A percentile compares a stretch with the other conserved stretches of the same genome.
These are phyloP conservation scores for Solenopsis invicta DNA, from an alignment of 1,140 invertebrate species.

Conservation along the genomic window DNA sequence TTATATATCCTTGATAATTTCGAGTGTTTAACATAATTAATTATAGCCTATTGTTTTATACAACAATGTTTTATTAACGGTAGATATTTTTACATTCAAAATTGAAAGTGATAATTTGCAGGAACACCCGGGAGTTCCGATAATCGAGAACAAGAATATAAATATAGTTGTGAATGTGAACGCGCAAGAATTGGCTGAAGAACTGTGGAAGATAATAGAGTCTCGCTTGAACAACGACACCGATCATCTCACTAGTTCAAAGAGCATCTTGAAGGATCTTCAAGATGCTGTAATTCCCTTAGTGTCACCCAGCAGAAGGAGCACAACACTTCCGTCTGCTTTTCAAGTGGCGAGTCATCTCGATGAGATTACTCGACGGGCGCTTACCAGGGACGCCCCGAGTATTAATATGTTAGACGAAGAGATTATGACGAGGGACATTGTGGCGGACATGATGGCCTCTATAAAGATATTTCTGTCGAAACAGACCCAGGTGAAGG, in stretches of 20 bases:
- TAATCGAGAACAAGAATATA: constrained; percentile 76
- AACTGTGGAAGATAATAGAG: constrained; percentile 77
- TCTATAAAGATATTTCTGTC: not conserved
- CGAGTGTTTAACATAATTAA: no score
- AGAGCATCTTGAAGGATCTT: constrained; percentile 40
- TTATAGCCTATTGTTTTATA: not conserved
- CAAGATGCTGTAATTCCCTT: constrained; percentile 60
- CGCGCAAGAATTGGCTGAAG: constrained; percentile 68
- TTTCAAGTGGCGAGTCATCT: constrained; percentile 67
- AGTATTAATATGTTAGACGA: constrained; percentile 54
- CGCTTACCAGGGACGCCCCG: constrained; percentile 23
- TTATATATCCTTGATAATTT: no score
- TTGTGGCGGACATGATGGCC: constrained; percentile 72
- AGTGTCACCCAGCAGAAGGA: constrained; percentile 49
- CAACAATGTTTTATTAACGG: not conserved
- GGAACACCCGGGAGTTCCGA: constrained; percentile 17
- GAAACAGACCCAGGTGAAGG: not conserved
- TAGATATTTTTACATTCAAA: not conserved
- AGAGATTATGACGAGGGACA: constrained; percentile 67
- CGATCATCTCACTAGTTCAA: not conserved
- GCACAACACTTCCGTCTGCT: not conserved
- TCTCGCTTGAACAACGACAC: constrained; percentile 50
- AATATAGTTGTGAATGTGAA: constrained; percentile 76
- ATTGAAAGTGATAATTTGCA: constrained; percentile 40
- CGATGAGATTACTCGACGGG: constrained; percentile 68